Evolutionary conservation across 2,888 invertebrate species (phyloP), one percentile per base, ranked within the genome.

Genomic region (Eupithecia pulchellata): DNA sequence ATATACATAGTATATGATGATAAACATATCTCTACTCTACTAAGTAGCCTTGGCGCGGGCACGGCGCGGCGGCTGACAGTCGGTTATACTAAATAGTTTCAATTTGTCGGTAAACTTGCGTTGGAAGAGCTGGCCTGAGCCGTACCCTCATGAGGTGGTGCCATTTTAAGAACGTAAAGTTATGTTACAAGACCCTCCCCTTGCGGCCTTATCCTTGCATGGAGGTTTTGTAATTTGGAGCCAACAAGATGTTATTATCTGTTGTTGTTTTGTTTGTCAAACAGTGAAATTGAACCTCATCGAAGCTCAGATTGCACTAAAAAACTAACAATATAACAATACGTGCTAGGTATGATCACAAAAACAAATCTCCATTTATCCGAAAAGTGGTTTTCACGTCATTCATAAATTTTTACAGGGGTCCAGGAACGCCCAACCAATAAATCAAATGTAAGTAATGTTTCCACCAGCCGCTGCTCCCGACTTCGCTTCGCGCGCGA

Each of bases 381-480:
- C 11, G 13, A 52, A 25, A 25, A 25, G 25, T 52, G 25, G 20
- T 13, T 13, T 25, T 52, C 25, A 52, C 52, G 3, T 2, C 52
- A 13, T 11, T 52, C 20, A 52, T 52, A 47, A 20, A 20, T 20
- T 20, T 52, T 47, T 47, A 11, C 47, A 47, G n/a, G n/a, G n/a
- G 47, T 47, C 47, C 52, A 13, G 47, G 47, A 20, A 25, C 11
- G 9, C 20, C 25, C 52, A 4, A 11, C 11, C 52, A 25, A 52
- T 52, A 52, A 52, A 52, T 52, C 52, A 52, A 52, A 52, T 52
- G 52, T 20, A 52, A 52, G 52, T 20, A 25, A 52, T 25, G 25
- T 25, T 11, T n/a, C 4, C 52, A 25, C 52, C 25, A 52, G 52
- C 52, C 52, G 20, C 25, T 25, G 52, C 4, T 20, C 25, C 47